These are phyloP conservation scores for Deroptyus accipitrinus DNA, from an alignment of 2,113 vertebrate genomes.

Conservation along the genomic window DNA sequence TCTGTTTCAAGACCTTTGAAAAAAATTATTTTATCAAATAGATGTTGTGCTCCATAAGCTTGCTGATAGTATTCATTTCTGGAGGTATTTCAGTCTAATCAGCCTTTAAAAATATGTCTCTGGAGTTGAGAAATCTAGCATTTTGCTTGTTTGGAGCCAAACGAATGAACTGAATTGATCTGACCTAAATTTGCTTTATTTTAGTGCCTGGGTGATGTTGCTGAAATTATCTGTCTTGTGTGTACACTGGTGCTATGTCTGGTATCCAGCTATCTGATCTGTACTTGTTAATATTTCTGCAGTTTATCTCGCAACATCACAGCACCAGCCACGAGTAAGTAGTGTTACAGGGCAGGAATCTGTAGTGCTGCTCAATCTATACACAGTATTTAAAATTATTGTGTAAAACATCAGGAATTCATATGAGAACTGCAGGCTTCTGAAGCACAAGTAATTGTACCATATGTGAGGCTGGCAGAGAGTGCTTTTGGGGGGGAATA, in stretches of 20 bases:
- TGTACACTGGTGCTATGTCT: neutral
- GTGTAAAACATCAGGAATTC: conserved; percentile 6
- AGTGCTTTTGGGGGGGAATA: neutral
- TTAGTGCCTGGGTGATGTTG: neutral
- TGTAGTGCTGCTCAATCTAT: neutral
- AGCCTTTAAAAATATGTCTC: neutral
- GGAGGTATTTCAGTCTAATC: neutral
- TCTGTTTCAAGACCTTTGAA: neutral
- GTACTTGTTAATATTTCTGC: neutral
- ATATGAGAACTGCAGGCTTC: neutral
- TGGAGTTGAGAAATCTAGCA: neutral
- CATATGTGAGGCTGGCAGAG: neutral
- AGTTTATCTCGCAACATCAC: neutral
- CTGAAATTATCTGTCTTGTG: neutral
- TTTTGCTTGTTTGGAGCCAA: neutral
- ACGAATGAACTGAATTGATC: neutral
- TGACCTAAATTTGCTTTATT: neutral
- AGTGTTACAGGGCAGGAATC: neutral
- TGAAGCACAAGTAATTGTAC: neutral
- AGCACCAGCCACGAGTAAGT: neutral
- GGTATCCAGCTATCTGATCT: neutral
- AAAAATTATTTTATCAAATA: neutral
- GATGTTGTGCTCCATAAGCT: neutral
- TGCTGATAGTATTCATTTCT: neutral
- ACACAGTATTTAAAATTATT: neutral